Evolutionary conservation across 2,113 vertebrate species (phyloP), one percentile per base, ranked within the genome.

Genomic region (Megaptera novaeangliae): DNA sequence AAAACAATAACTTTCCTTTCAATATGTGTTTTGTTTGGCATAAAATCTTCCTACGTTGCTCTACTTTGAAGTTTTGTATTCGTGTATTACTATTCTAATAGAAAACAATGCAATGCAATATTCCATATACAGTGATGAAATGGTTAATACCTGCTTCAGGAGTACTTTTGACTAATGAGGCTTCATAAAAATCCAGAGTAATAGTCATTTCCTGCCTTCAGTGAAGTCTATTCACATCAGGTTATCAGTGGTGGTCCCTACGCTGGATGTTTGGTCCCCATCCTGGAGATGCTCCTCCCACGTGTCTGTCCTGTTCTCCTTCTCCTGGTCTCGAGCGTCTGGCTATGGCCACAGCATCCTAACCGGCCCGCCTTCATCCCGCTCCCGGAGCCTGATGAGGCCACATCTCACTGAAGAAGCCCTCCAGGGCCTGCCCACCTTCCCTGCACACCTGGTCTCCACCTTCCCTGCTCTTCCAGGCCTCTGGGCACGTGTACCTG

Each of bases 221-320:
- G 5, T 0, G 18, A 39, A 9, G 80, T 23, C 49, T 2, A 0
- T 2, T 17, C 12, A 0, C 0, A 6, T 27, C 87, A 14, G 29
- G 13, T 5, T 7, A 23, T 13, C 64, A 29, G 1, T 1, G 2
- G 23, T 0, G 2, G 41, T 11, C 63, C 23, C 34, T 57, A 1
- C 0, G 14, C 75, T 12, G 18, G n/a, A 34, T 1, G 41, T 34
- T 2, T 1, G 27, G 64, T 44, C 80, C 44, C 44, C 64, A 1
- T 0, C 64, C 84, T 2, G 5, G 68, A 55, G 82, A 9, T 1
- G 17, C 15, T 23, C 55, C 63, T n/a, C 27, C 52, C 0, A 0
- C 5, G 1, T 1, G 1, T 8, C 66, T 6, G 25, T 12, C 49
- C 68, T 5, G 8, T 12, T 49, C 55, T 44, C 29, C 41, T 41